Conservation (phyloP, 1,140 invertebrate genomes). For the Pinna nobilis region DNA sequence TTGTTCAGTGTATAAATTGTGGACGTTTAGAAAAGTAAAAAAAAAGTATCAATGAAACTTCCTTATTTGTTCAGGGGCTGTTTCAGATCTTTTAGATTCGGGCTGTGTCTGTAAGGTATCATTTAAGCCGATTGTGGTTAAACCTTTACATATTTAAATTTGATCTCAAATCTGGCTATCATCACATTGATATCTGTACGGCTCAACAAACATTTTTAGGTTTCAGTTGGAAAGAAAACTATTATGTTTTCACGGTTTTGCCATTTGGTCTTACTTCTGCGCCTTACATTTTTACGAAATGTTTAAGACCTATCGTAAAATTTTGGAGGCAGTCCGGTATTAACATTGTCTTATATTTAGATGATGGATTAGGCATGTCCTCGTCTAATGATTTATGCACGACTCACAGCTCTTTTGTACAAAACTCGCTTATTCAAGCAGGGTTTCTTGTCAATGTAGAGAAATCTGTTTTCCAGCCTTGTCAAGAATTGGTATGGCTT, state of each 20-base stretch:
- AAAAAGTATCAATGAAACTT: no score
- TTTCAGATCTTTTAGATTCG: no score
- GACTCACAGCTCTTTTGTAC: neutral
- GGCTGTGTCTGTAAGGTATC: no score
- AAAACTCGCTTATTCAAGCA: slow-evolving; percentile 7
- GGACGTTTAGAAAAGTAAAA: no score
- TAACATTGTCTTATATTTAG: slow-evolving; percentile 21
- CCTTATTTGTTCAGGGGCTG: no score
- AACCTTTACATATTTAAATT: slow-evolving; percentile 8
- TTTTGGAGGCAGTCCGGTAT: slow-evolving; percentile 20
- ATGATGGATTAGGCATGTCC: slow-evolving; percentile 11
- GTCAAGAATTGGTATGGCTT: slow-evolving; percentile 10
- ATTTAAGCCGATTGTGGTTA: no score
- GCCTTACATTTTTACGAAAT: slow-evolving; percentile 26
- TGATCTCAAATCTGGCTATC: slow-evolving; percentile 28
- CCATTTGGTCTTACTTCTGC: slow-evolving; percentile 12
- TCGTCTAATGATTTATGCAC: neutral
- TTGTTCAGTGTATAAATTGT: no score
- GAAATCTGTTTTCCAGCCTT: no score
- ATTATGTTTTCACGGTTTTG: slow-evolving; percentile 19
- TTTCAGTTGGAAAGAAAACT: slow-evolving; percentile 9
- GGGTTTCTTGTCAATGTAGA: slow-evolving; percentile 15
- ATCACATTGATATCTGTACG: slow-evolving; percentile 4
- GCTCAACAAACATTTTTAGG: neutral
- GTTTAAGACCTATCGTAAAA: slow-evolving; percentile 24